Evolutionary conservation across 2,888 invertebrate species (phyloP).

Genomic region (Eustalomyia histrio): DNA sequence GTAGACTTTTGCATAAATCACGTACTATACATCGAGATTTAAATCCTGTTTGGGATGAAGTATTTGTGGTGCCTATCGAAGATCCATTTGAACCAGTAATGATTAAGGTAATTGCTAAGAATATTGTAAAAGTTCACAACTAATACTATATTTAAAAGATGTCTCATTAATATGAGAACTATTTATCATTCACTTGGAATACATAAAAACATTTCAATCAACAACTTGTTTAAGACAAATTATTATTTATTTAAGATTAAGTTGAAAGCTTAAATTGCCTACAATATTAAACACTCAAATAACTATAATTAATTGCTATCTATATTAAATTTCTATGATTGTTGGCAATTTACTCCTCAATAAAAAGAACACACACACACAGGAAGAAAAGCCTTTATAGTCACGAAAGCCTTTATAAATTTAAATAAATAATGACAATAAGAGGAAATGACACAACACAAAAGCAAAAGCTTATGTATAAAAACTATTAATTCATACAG

Average conservation of each 20-base stretch:
- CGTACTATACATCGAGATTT: slow-evolving; percentile 95
- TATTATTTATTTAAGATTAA: neutral
- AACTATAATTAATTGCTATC: slow-evolving; percentile 18
- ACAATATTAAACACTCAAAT: neutral
- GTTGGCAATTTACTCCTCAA: neutral
- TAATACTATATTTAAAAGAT: too few relatives aligned
- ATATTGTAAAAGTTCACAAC: neutral
- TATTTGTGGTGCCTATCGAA: slow-evolving; percentile 94
- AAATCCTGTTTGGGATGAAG: slow-evolving; percentile 99
- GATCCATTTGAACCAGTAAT: slow-evolving; percentile 92
- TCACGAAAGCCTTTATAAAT: neutral
- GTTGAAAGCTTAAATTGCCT: neutral
- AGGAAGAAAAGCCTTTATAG: neutral
- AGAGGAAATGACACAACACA: slow-evolving; percentile 2
- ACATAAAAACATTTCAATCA: neutral
- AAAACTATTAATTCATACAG: neutral
- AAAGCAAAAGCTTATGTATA: neutral
- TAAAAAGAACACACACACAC: neutral
- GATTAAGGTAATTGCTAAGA: slow-evolving; percentile 85
- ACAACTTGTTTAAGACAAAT: neutral
- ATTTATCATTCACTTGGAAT: neutral
- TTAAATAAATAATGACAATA: slow-evolving; percentile 10
- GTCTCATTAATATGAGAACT: too few relatives aligned
- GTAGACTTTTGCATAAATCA: slow-evolving; percentile 94
- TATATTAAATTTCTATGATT: slow-evolving; percentile 2